These are phyloP conservation scores for Dastarcus helophoroides DNA, from an alignment of 2,888 invertebrate genomes.

Conservation along the genomic window DNA sequence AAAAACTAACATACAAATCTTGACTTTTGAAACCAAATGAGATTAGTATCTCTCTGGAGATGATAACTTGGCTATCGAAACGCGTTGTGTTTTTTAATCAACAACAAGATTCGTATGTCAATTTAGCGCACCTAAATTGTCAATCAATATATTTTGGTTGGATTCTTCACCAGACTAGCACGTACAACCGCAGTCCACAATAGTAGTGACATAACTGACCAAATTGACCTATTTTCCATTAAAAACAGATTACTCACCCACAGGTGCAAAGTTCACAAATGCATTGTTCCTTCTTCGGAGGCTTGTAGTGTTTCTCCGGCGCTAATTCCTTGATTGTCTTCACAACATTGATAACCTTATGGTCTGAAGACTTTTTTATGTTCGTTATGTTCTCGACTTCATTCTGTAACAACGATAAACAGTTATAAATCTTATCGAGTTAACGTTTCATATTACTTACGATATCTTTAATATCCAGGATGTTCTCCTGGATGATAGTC, in stretches of 20 bases:
- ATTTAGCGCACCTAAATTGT: no score
- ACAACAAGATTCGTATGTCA: no score
- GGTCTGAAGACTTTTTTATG: conserved; percentile 38
- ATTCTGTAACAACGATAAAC: conserved; percentile 24
- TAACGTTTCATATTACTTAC: conserved; percentile 26
- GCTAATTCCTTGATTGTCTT: conserved; percentile 34
- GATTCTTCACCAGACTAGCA: no score
- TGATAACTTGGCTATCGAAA: no score
- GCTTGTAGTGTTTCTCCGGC: conserved; percentile 33
- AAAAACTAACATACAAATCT: no score
- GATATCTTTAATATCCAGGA: conserved; percentile 46
- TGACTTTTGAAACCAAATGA: no score
- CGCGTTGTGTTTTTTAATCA: no score
- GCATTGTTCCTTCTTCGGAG: conserved; percentile 61
- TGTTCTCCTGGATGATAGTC: conserved; percentile 44
- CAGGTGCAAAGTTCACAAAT: conserved; percentile 86
- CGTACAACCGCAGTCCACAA: no score
- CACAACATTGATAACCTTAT: conserved; percentile 40
- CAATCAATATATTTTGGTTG: no score
- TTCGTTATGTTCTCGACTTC: conserved; percentile 36
- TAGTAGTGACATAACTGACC: no score
- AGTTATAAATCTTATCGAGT: neutral
- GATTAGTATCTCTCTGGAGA: no score
- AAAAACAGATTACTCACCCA: conserved; percentile 65
- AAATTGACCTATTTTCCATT: no score